Evolutionary conservation across 2,797 vertebrate species (phyloP), one percentile per base, ranked within the genome.

Genomic region (Falco rusticolus): DNA sequence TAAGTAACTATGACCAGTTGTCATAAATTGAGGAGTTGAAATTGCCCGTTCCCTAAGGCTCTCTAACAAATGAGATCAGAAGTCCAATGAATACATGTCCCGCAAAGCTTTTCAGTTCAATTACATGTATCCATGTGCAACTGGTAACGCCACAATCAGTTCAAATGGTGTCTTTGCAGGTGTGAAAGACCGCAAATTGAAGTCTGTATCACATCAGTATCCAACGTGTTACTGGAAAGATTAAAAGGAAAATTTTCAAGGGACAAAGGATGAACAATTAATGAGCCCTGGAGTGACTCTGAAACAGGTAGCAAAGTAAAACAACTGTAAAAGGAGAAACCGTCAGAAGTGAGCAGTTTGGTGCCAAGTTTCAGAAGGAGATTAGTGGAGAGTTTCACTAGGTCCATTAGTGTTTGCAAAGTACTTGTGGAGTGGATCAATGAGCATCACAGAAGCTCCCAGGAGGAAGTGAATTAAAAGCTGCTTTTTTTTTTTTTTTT

Each of bases 11-110:
- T 93, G 84, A 94, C 84, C 95, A 95, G 92, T 96, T 97, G 92
- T 93, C 94, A 94, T 87, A 95, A 95, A 95, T 56, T 87, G 96
- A 95, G 90, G 75, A 80, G 86, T 26, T 53, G 78, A 95, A 96
- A 96, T 78, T 92, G 86, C 78, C 71, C 22, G 0, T 96, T 95
- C 94, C 92, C 95, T 83, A 48, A 93, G 95, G 92, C 86, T 80
- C 33, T 89, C 89, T 87, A 74, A 90, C 78, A 94, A 95, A 96
- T 92, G 94, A 97, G 94, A 95, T 96, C 96, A 96, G 87, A 95
- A 96, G 78, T 65, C 92, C 88, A 89, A 85, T 69, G 90, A 95
- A 82, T 83, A 39, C 31, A 1, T 29, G n/a, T 41, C 84, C 93
- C 64, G 71, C 94, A 89, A 87, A 92, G 92, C 93, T 94, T 96